A percentile compares a stretch with the other conserved stretches of the same genome.
Conservation (phyloP, 2,888 invertebrate species). For the Zhuqinia jingwanae region DNA sequence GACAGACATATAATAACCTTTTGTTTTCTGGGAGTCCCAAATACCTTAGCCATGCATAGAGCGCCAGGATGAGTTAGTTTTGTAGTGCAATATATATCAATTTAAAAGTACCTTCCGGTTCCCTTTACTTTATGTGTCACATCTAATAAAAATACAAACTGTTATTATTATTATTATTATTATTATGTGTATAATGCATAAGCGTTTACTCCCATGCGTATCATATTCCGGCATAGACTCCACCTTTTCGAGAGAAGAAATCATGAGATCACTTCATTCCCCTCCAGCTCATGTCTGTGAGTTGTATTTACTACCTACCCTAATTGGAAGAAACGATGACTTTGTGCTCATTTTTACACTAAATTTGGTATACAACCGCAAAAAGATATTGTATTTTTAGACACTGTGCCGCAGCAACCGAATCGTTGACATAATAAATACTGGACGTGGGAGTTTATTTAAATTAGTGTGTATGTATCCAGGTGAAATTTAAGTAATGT, state of each 20-base stretch:
- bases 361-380: no score
- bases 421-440: no score
- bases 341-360: no score
- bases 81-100: background rate
- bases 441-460: no score
- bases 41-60: background rate
- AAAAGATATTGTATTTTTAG: no score
- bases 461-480: no score
- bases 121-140: slow-evolving; percentile 5
- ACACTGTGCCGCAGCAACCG: no score
- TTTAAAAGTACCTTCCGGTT: slow-evolving; percentile 2
- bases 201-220: background rate
- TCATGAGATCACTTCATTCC: slow-evolving; percentile 16
- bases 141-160: slow-evolving; percentile 31
- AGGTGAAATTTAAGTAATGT: background rate
- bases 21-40: background rate
- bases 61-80: background rate
- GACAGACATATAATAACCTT: slow-evolving; percentile 3
- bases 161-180: no score
- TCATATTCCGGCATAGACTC: background rate
- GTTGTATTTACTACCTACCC: background rate
- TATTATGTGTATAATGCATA: background rate
- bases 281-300: background rate
- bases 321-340: background rate
- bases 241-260: background rate